phyloP scores from a whole-genome alignment of 2,888 invertebrate species.

The Sminthurinus aureus region DNA sequence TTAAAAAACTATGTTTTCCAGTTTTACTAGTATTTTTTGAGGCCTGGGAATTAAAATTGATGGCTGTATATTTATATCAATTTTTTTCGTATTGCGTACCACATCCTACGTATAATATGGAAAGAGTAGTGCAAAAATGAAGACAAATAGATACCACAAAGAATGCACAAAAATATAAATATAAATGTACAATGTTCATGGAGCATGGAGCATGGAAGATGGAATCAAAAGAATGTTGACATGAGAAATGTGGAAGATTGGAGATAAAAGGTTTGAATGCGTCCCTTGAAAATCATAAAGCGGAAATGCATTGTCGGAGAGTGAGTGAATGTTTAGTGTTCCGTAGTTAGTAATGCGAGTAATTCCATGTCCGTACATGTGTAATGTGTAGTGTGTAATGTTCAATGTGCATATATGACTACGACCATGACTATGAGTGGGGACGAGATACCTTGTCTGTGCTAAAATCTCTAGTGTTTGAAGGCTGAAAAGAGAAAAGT shows the following conservation, averaged over 20 bases:
- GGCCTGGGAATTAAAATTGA: too few species aligned
- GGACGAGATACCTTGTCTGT: neutral
- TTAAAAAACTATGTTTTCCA: too few species aligned
- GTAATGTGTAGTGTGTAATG: too few species aligned
- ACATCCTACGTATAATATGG: neutral
- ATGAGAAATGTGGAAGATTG: conserved; percentile 8
- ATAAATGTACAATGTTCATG: neutral
- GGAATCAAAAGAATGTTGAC: conserved; percentile 22
- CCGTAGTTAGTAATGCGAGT: conserved; percentile 3
- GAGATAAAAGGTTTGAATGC: conserved; percentile 24
- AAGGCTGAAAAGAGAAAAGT: too few species aligned
- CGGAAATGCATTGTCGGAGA: conserved; percentile 22
- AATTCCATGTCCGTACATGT: neutral
- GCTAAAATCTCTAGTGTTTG: too few species aligned
- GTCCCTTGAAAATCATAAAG: conserved; percentile 26
- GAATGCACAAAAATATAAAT: too few species aligned
- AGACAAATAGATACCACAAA: neutral
- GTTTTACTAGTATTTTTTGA: too few species aligned
- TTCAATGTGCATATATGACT: neutral
- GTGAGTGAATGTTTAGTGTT: conserved; percentile 24
- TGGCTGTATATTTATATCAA: too few species aligned
- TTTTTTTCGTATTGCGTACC: neutral
- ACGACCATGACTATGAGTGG: too few species aligned
- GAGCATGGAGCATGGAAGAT: conserved; percentile 4
- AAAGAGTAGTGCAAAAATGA: neutral